These are phyloP conservation scores for Lutjanus erythropterus DNA, from an alignment of 2,113 vertebrate genomes.

Conservation along the genomic window DNA sequence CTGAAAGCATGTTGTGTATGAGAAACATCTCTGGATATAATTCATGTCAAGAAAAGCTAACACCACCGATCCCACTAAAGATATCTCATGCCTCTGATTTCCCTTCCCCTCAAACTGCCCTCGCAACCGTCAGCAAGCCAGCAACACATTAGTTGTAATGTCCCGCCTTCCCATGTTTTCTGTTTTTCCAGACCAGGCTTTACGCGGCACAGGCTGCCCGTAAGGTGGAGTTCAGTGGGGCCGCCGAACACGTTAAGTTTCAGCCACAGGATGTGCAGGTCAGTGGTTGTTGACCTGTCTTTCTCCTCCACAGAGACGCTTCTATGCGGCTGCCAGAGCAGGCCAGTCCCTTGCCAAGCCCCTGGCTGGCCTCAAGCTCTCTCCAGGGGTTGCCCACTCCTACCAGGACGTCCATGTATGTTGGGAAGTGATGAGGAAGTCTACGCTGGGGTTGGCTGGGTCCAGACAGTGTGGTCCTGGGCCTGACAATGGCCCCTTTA, in stretches of 20 bases:
- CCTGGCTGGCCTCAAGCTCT: constrained; percentile 65
- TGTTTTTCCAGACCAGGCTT: constrained; percentile 88
- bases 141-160: constrained; percentile 47
- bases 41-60: background rate
- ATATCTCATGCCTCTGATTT: background rate
- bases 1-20: background rate
- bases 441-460: background rate
- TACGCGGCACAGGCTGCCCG: constrained; percentile 92
- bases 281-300: constrained; percentile 77
- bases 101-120: background rate
- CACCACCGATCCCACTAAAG: background rate
- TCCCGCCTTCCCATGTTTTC: constrained; percentile 52
- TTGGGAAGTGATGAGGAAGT: constrained; percentile 22
- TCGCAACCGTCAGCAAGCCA: background rate
- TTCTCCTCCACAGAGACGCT: constrained; percentile 72
- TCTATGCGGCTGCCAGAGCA: constrained; percentile 62
- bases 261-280: constrained; percentile 93
- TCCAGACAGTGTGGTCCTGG: background rate
- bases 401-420: constrained; percentile 78
- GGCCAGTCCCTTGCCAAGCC: constrained; percentile 63
- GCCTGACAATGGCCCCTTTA: background rate
- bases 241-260: constrained; percentile 80
- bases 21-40: background rate
- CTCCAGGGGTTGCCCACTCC: constrained; percentile 49
- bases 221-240: constrained; percentile 79